Evolutionary conservation across 2,113 vertebrate species (phyloP), one percentile per base, ranked within the genome.

Genomic region (Spermophilus dauricus): DNA sequence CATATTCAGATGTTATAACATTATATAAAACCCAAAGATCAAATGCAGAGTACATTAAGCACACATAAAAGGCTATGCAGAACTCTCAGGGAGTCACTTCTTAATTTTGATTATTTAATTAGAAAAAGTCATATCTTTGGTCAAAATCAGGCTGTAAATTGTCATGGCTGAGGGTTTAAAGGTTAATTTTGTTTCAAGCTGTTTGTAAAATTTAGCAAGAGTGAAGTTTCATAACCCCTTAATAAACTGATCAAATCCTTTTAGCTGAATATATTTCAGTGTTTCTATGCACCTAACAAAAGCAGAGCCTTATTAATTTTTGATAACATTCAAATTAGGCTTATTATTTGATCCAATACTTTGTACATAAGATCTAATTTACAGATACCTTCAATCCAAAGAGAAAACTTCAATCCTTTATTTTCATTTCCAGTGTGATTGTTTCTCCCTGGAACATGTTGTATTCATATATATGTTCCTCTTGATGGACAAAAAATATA

Each of bases 211-310:
- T 92, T 78, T 53, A 86, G 63, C 75, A 89, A 84, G 63, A 88
- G 95, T 94, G 81, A 75, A 63, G 73, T 89, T 97, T 96, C 88
- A 76, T 95, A 87, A 97, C 97, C 63, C 72, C 63, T 97, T 91
- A 95, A 97, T 92, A 95, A 96, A 72, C 70, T 96, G 86, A 94
- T 94, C 67, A 97, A 73, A 97, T 98, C 96, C 87, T 94, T 97
- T 34, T 58, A 97, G 73, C 3, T 26, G 5, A 90, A 87, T 76
- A 69, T 94, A n/a, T 39, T 98, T 97, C 94, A 88, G 8, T 53
- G 89, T 92, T 92, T 96, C 97, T 53, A 24, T 92, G 48, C 24
- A 81, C 63, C 53, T 82, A 42, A 78, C 81, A 39, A 93, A 97
- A 86, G 32, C 9, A 94, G 61, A 61, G 4, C 70, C 88, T n/a